These are phyloP conservation scores for Microctonus brassicae DNA, from an alignment of 2,888 invertebrate genomes.

Conservation along the genomic window DNA sequence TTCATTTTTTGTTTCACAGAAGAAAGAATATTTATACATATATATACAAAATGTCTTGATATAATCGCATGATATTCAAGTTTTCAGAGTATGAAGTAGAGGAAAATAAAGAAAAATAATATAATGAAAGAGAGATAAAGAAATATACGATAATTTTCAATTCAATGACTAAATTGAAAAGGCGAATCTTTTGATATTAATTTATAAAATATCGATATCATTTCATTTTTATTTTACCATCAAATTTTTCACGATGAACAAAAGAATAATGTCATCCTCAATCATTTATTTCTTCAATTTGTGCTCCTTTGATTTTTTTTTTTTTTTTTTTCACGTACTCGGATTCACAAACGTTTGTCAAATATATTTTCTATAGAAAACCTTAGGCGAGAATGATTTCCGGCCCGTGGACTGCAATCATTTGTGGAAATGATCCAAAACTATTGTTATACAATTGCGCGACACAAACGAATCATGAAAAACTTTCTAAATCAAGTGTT, in stretches of 20 bases:
- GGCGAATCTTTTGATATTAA: background rate
- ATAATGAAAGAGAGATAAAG: background rate
- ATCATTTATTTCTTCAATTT: background rate
- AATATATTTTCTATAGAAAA: slow-evolving; percentile 3
- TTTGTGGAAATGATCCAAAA: background rate
- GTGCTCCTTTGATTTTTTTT: background rate
- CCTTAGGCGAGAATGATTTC: background rate
- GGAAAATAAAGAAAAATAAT: background rate
- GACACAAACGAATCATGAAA: background rate
- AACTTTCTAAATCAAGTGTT: background rate
- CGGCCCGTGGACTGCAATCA: background rate
- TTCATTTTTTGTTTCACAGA: too few species aligned
- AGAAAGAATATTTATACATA: background rate
- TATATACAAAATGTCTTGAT: background rate
- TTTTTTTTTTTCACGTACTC: background rate
- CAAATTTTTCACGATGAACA: background rate
- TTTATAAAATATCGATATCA: background rate
- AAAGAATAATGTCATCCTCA: background rate
- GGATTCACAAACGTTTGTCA: background rate
- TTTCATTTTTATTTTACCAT: background rate
- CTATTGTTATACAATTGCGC: background rate
- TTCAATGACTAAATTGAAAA: background rate
- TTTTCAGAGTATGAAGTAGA: background rate
- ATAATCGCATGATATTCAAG: background rate
- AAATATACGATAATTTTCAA: background rate